A percentile compares a stretch with the other conserved stretches of the same genome.
phyloP scores from a whole-genome alignment of 2,888 invertebrate genomes.

The Polietes domitor region DNA sequence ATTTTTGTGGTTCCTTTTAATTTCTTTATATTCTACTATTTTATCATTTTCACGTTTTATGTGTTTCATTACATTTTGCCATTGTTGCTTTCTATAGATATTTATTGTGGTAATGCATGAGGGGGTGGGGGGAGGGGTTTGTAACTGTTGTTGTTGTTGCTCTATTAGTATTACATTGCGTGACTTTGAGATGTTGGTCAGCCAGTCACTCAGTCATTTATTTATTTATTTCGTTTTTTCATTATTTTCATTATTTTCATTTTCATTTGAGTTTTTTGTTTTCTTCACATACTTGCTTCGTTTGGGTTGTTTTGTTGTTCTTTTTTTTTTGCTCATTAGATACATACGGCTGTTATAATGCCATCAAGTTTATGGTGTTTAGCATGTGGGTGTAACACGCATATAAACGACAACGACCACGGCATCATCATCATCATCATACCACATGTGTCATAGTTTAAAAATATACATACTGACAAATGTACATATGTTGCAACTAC shows the following conservation, averaged over 20 bases:
- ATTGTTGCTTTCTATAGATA: neutral
- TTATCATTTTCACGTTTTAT: constrained; percentile 21
- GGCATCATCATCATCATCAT: constrained; percentile 1
- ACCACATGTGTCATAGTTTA: constrained; percentile 59
- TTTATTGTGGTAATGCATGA: neutral
- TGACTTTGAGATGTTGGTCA: constrained; percentile 76
- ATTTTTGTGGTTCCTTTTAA: neutral
- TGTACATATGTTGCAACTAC: neutral
- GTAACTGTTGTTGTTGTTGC: constrained; percentile 17
- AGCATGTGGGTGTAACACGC: constrained; percentile 63
- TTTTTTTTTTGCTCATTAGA: constrained; percentile 52
- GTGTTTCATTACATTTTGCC: constrained; percentile 14
- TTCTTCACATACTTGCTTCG: neutral
- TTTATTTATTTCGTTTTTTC: constrained; percentile 62
- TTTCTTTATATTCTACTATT: constrained; percentile 1
- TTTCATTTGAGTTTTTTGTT: constrained; percentile 29
- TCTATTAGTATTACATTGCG: constrained; percentile 72
- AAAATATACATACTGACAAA: constrained; percentile 49
- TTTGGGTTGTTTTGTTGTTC: neutral
- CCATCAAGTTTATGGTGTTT: constrained; percentile 33
- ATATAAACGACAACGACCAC: constrained; percentile 34
- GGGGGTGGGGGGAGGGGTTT: neutral
- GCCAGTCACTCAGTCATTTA: constrained; percentile 70
- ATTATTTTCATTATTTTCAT: constrained; percentile 42
- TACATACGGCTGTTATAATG: constrained; percentile 51